phyloP scores from a whole-genome alignment of 2,888 invertebrate species.

The Watsonalla binaria region DNA sequence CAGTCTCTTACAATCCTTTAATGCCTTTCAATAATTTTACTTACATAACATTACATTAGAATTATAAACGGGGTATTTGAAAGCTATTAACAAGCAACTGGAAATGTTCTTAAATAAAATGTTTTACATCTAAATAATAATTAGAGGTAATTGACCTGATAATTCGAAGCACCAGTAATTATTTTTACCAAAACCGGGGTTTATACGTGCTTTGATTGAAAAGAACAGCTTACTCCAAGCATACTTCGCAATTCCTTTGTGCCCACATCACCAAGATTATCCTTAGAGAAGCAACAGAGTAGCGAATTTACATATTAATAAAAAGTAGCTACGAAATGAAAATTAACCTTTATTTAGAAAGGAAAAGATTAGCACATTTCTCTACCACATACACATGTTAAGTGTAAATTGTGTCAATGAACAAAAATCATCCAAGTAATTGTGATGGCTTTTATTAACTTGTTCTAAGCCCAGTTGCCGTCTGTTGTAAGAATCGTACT shows the following conservation, averaged over 20 bases:
- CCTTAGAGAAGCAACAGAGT: slow-evolving; percentile 1
- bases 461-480: background rate
- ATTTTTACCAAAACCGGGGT: background rate
- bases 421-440: no score
- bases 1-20: no score
- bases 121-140: no score
- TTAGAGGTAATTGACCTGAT: no score
- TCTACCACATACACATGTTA: background rate
- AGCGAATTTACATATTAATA: background rate
- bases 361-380: background rate
- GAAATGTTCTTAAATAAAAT: no score
- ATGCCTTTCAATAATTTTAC: no score
- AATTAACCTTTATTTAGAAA: background rate
- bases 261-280: slow-evolving; percentile 1
- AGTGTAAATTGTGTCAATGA: no score
- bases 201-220: background rate
- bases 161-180: no score
- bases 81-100: no score
- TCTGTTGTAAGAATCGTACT: background rate
- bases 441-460: no score
- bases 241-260: slow-evolving; percentile 1
- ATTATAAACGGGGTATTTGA: no score
- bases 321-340: background rate
- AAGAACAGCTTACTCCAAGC: background rate
- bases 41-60: no score